These are phyloP conservation scores for Synodontis membranacea DNA, from an alignment of 2,113 vertebrate species.

Conservation along the genomic window DNA sequence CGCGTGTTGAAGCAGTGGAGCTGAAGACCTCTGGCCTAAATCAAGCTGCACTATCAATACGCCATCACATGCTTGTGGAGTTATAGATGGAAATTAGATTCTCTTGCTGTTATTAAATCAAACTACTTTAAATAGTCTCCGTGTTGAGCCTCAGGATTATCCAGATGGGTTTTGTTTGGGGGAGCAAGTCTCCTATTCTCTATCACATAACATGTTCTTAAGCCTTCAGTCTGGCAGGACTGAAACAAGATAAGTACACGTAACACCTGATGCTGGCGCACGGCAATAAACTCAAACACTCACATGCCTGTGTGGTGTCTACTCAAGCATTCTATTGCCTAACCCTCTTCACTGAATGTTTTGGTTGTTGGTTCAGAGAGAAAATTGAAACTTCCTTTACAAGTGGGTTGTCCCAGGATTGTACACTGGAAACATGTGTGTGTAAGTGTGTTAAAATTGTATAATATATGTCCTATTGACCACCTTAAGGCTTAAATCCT, in stretches of 20 bases:
- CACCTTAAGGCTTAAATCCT: not conserved
- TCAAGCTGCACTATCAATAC: slow-evolving; percentile 32
- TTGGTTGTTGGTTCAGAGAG: slow-evolving; percentile 7
- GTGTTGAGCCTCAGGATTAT: slow-evolving; percentile 24
- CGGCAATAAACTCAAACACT: slow-evolving; percentile 2
- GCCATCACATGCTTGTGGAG: slow-evolving; percentile 9
- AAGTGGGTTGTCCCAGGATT: not conserved
- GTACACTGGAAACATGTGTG: not conserved
- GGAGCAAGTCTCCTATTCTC: slow-evolving; percentile 25
- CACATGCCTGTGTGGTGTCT: slow-evolving; percentile 9
- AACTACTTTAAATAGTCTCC: slow-evolving; percentile 3
- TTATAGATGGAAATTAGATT: slow-evolving; percentile 13
- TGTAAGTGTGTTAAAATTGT: not conserved
- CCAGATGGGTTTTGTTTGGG: slow-evolving; percentile 37
- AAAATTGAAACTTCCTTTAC: slow-evolving; percentile 10
- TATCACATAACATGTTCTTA: slow-evolving; percentile 31
- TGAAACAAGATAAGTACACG: slow-evolving; percentile 23
- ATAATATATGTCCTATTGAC: not conserved
- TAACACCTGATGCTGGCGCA: slow-evolving; percentile 28
- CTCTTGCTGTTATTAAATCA: slow-evolving; percentile 31
- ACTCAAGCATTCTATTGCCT: slow-evolving; percentile 9
- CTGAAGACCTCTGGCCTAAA: slow-evolving; percentile 16
- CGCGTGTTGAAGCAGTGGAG: not conserved
- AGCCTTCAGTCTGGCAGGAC: slow-evolving; percentile 17
- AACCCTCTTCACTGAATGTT: slow-evolving; percentile 12